A percentile compares a stretch with the other conserved stretches of the same genome.
Evolutionary conservation across 2,888 invertebrate genomes (phyloP).

Genomic region (Embidobia sp.): DNA sequence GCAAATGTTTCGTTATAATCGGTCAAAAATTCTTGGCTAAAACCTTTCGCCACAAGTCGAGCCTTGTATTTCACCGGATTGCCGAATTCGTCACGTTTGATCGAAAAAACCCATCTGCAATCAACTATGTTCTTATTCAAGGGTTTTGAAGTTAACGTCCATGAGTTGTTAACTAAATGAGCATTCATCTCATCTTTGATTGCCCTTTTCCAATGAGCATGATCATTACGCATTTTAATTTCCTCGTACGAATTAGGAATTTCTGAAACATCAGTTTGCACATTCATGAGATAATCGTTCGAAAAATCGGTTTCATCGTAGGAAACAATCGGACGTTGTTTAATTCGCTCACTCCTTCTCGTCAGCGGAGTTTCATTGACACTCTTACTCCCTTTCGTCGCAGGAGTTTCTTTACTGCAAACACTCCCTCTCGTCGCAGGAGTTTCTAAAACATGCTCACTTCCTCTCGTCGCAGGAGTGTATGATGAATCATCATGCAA

Average conservation of each 20-base stretch:
- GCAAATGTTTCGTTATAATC: conserved; percentile 14
- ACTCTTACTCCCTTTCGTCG: no score
- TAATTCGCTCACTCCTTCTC: conserved; percentile 8
- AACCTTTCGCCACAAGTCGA: conserved; percentile 13
- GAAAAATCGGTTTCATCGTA: not conserved
- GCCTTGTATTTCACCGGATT: not conserved
- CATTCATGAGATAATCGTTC: not conserved
- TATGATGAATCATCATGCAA: no score
- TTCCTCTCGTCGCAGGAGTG: no score
- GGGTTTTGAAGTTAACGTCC: conserved; percentile 22
- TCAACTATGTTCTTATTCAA: conserved; percentile 41
- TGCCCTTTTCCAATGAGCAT: conserved; percentile 40
- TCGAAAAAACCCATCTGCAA: conserved; percentile 48
- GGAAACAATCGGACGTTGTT: not conserved
- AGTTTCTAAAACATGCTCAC: no score
- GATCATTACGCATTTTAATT: conserved; percentile 45
- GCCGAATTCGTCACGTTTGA: conserved; percentile 46
- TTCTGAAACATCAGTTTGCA: not conserved
- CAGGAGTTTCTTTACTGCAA: no score
- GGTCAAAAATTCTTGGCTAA: conserved; percentile 25
- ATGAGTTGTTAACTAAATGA: conserved; percentile 38
- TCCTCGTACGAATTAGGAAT: not conserved
- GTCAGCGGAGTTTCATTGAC: no score
- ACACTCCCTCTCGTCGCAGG: no score
- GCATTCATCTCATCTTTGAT: conserved; percentile 54